Conservation (phyloP, 2,888 invertebrate species). For the Leptopilina syphax region DNA sequence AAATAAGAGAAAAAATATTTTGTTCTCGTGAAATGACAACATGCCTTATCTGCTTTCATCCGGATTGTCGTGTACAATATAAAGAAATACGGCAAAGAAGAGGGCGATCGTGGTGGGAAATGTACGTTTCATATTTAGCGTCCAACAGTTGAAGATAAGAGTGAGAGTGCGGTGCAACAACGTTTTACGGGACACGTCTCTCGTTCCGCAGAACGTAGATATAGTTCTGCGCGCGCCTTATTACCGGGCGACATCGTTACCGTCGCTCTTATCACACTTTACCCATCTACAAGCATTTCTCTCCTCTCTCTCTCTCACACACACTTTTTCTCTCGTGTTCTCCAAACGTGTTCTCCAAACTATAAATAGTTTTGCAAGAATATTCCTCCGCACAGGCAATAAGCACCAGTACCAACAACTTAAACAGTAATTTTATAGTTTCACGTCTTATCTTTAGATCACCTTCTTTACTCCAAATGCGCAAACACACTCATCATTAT, state of each 20-base stretch:
- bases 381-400: slow-evolving; percentile 34
- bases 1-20: not conserved
- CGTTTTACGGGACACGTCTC: slow-evolving; percentile 44
- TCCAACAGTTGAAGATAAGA: slow-evolving; percentile 41
- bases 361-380: slow-evolving; percentile 47
- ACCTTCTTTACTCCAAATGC: not conserved
- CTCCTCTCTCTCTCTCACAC: too few species aligned
- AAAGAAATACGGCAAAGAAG: too few species aligned
- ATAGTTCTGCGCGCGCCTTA: slow-evolving; percentile 39
- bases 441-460: not conserved
- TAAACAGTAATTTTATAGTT: slow-evolving; percentile 22
- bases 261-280: slow-evolving; percentile 36
- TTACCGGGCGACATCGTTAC: slow-evolving; percentile 46
- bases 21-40: slow-evolving; percentile 1
- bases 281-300: not conserved
- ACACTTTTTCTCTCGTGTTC: not conserved
- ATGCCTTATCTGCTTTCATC: not conserved
- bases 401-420: slow-evolving; percentile 4
- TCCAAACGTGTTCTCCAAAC: slow-evolving; percentile 16
- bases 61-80: not conserved
- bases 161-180: slow-evolving; percentile 35
- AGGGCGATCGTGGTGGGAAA: slow-evolving; percentile 20
- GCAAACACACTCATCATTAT: not conserved
- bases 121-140: slow-evolving; percentile 41
- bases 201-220: slow-evolving; percentile 45